Evolutionary conservation across 2,888 invertebrate genomes (phyloP).

Genomic region (Drosophila monieri): DNA sequence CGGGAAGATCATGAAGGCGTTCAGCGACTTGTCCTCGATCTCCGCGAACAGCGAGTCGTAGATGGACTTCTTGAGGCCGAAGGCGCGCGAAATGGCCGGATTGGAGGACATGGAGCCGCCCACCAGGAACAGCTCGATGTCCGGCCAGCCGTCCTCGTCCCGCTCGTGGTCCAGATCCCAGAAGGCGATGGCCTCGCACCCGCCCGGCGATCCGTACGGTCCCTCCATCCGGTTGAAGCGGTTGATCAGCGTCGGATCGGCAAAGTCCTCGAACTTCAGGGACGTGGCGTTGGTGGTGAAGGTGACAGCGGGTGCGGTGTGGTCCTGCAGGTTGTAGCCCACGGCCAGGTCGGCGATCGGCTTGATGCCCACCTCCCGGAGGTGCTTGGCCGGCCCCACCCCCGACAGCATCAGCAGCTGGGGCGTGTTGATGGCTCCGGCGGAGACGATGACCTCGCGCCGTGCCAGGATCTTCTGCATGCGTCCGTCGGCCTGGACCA

Average conservation of each 20-base stretch:
- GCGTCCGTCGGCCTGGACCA: conserved; percentile 84
- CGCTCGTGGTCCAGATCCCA: conserved; percentile 86
- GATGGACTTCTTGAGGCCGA: conserved; percentile 84
- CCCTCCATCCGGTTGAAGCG: conserved; percentile 82
- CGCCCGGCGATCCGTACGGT: conserved; percentile 85
- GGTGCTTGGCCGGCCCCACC: conserved; percentile 86
- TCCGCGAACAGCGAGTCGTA: conserved; percentile 84
- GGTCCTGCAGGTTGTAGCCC: conserved; percentile 87
- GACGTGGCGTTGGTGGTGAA: conserved; percentile 85
- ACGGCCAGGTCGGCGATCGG: conserved; percentile 87
- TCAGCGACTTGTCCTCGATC: conserved; percentile 76
- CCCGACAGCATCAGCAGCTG: conserved; percentile 93
- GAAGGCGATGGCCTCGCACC: conserved; percentile 87
- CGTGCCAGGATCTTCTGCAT: conserved; percentile 85
- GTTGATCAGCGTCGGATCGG: conserved; percentile 77
- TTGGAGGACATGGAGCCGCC: conserved; percentile 85
- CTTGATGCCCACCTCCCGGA: conserved; percentile 85
- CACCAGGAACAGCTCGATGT: conserved; percentile 89
- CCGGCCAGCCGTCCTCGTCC: conserved; percentile 86
- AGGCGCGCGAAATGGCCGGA: conserved; percentile 83
- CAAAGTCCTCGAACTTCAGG: conserved; percentile 81
- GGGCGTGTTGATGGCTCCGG: conserved; percentile 91
- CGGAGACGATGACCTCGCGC: conserved; percentile 89
- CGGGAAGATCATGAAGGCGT: conserved; percentile 86
- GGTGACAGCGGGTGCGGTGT: conserved; percentile 88